Base-by-base conservation (phyloP, 1,140 invertebrate species). In the Hyphantria cunea region DNA sequence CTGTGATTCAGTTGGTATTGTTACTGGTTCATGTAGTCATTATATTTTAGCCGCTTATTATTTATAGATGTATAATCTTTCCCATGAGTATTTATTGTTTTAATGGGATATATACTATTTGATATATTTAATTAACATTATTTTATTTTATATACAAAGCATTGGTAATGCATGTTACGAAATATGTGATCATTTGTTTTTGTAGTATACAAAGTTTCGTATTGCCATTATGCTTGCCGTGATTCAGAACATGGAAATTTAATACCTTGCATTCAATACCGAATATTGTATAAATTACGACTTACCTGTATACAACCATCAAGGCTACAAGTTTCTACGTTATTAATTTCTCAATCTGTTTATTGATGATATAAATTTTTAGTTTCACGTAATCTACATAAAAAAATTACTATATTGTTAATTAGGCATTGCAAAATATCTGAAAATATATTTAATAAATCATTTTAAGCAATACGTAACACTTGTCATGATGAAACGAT, bases 1-100 rank as follows among this genome's bases (percentile, higher is more conserved):
- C 79, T 86, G 84, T 86, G 82, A 86, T 81, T 82, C 70, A 80
- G 68, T 86, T 84, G 78, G 78, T 80, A 79, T 82, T 53, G 49
- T 62, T 62, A 60, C 37, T 51, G 48, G 48, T 58, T 58, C 55
- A 45, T 49, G 33, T 60, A 51, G 56, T 60, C 56, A 60, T 50
- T 60, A 62, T 66, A 73, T 72, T 68, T 67, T 60, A 60, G 50
- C 42, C 56, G 47, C 56, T 60, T 60, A 60, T 60, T 50, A 60
- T 60, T 60, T 60, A 60, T 60, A 60, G 13, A 60, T 33, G 37
- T 51, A 45, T 44, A 60, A 42, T 44, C 17, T 48, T 48, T 50
- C 56, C 42, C 50, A 60, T 34, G 37, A 33, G 41, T 60, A 51
- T 60, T 50, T 58, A 50, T 42, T 60, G 50, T 60, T 39, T 51